Percentiles rank a stretch among this genome's conserved stretches.
Evolutionary conservation across 2,888 invertebrate genomes (phyloP).

Genomic region (Anodontia alba): DNA sequence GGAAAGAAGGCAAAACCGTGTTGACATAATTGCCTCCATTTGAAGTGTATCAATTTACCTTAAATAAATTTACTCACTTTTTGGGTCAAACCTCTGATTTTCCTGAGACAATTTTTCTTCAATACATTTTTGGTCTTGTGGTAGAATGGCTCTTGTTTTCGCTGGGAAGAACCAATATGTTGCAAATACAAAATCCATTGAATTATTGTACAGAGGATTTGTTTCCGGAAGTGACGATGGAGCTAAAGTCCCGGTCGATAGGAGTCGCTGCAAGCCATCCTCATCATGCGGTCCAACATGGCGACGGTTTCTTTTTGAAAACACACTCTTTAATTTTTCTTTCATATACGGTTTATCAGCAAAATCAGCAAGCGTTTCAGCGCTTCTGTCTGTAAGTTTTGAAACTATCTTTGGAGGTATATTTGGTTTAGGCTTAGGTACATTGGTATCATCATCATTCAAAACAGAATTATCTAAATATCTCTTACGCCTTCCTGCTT

Average conservation of each 20-base stretch:
- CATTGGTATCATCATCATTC: neutral
- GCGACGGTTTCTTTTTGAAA: constrained; percentile 61
- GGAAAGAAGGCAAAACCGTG: no score
- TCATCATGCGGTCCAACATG: constrained; percentile 86
- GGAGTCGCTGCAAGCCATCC: constrained; percentile 84
- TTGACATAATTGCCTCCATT: no score
- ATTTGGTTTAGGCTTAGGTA: neutral
- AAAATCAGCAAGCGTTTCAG: neutral
- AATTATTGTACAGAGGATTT: constrained; percentile 85
- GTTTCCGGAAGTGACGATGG: constrained; percentile 84
- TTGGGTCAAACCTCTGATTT: constrained; percentile 81
- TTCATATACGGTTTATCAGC: neutral
- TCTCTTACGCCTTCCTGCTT: constrained; percentile 4
- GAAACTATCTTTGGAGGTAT: neutral
- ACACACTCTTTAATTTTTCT: neutral
- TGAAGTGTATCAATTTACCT: no score
- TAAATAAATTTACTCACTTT: constrained; percentile 76
- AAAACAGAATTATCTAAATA: neutral
- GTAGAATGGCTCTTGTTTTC: constrained; percentile 85
- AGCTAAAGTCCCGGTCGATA: constrained; percentile 85
- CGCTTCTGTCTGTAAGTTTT: neutral
- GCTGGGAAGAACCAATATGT: constrained; percentile 91
- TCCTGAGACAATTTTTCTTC: constrained; percentile 86
- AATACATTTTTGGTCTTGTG: constrained; percentile 89
- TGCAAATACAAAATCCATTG: constrained; percentile 89